Conservation (phyloP, 2,113 vertebrate genomes). For the Lota lota region DNA sequence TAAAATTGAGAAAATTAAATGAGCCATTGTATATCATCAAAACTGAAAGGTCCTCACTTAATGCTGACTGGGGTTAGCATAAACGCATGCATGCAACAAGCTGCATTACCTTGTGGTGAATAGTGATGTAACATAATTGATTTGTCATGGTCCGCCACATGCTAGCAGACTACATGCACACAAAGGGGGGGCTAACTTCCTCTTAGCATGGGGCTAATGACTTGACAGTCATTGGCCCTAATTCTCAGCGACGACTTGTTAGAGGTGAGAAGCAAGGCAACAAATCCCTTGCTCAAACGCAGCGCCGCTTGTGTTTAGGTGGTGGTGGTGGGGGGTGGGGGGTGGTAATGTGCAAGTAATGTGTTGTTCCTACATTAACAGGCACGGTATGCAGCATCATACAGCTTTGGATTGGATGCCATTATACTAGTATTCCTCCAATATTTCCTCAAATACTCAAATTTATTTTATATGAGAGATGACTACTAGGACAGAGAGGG, state of each 20-base stretch:
- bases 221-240: conserved; percentile 3
- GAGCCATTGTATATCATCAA: background rate
- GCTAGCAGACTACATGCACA: background rate
- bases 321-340: background rate
- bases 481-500: too few relatives aligned
- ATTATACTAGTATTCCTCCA: too few relatives aligned
- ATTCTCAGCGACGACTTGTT: background rate
- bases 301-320: background rate
- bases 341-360: background rate
- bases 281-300: conserved; percentile 7
- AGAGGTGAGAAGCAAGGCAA: background rate
- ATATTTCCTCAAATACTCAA: too few relatives aligned
- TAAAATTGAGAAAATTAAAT: conserved; percentile 5
- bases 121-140: background rate
- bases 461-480: too few relatives aligned
- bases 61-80: background rate
- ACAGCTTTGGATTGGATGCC: too few relatives aligned
- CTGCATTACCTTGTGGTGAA: background rate
- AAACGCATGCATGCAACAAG: background rate
- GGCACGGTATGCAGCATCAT: too few relatives aligned
- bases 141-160: background rate
- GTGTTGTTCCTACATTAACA: too few relatives aligned
- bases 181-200: background rate
- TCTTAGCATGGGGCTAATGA: conserved; percentile 13
- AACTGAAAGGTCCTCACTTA: background rate